Evolutionary conservation across 2,797 vertebrate genomes (phyloP).

Genomic region (Borostomias antarcticus): DNA sequence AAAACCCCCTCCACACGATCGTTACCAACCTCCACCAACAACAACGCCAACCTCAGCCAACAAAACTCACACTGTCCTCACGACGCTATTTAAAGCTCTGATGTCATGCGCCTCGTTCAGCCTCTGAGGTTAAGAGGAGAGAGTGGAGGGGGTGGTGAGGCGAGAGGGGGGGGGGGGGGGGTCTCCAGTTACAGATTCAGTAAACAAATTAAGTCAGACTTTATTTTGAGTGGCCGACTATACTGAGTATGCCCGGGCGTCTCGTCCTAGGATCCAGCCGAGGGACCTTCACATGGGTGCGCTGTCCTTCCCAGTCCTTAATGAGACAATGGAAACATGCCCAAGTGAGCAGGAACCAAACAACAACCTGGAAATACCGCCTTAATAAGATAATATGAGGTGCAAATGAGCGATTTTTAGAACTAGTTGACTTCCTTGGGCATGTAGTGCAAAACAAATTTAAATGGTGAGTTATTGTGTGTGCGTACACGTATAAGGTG

Average conservation of each 20-base stretch:
- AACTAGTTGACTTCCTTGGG: constrained; percentile 65
- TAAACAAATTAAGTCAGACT: constrained; percentile 79
- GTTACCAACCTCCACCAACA: constrained; percentile 22
- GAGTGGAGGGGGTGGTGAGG: constrained; percentile 55
- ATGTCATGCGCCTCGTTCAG: constrained; percentile 62
- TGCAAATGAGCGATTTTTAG: constrained; percentile 70
- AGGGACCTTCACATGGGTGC: constrained; percentile 58
- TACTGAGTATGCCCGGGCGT: constrained; percentile 67
- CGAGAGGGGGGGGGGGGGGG: constrained; percentile 40
- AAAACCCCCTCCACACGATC: constrained; percentile 13
- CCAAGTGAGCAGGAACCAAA: constrained; percentile 57
- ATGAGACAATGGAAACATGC: constrained; percentile 66
- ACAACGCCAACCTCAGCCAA: constrained; percentile 37
- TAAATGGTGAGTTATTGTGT: constrained; percentile 32
- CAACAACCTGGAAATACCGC: constrained; percentile 58
- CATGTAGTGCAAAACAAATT: constrained; percentile 21
- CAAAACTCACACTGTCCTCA: constrained; percentile 45
- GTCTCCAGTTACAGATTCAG: constrained; percentile 64
- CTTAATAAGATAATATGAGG: constrained; percentile 70
- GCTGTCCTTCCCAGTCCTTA: constrained; percentile 58
- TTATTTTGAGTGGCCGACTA: constrained; percentile 69
- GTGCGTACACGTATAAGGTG: no score
- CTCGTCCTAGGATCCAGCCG: constrained; percentile 69
- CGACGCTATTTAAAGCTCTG: constrained; percentile 64
- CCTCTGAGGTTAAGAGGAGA: constrained; percentile 60